Base-by-base conservation (phyloP, 2,113 vertebrate genomes). In the Rhinoptilus africanus region DNA sequence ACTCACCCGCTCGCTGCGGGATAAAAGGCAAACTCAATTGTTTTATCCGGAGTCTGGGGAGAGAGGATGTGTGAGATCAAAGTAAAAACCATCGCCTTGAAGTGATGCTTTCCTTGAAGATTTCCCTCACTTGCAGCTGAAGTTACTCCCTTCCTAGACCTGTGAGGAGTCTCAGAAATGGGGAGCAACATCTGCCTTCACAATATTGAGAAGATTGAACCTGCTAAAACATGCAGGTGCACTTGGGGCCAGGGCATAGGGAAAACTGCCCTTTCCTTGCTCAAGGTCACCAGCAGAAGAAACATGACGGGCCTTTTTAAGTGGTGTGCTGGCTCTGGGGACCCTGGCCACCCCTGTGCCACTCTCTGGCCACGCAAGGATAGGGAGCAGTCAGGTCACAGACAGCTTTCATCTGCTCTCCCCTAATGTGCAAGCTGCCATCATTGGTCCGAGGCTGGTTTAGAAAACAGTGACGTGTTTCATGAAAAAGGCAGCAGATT, bases 331-430 rank as follows among this genome's bases (percentile, higher is more conserved):
- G 41, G 6, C 39, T 28, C 7, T 19, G 6, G 16, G 19, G 17
- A 57, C 21, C 18, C 6, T 0, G 1, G 60, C 22, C 64, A 63
- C 17, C 12, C 9, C 4, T 39, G 20, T 50, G 76, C 19, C 68
- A 32, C 62, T 4, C 12, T 56, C 57, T 35, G 54, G 32, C 24
- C 50, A 11, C 0, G 0, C 0, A 1, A 43, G 14, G 32, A 34
- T 12, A 41, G 47, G 57, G 39, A 71, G 50, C 26, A 8, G 6
- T 11, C 45, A 24, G 54, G 64, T 78, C 41, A 20, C 0, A 2
- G 37, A 51, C 32, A 47, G 43, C n/a, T 85, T 43, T 37, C 43
- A 2, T 43, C 43, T 68, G 23, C 56, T 83, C 34, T 62, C 27
- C 50, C 10, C 15, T 19, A 0, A 2, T 21, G 11, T 6, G 15